These are phyloP conservation scores for Naja naja DNA, from an alignment of 2,113 vertebrate genomes.

Conservation along the genomic window DNA sequence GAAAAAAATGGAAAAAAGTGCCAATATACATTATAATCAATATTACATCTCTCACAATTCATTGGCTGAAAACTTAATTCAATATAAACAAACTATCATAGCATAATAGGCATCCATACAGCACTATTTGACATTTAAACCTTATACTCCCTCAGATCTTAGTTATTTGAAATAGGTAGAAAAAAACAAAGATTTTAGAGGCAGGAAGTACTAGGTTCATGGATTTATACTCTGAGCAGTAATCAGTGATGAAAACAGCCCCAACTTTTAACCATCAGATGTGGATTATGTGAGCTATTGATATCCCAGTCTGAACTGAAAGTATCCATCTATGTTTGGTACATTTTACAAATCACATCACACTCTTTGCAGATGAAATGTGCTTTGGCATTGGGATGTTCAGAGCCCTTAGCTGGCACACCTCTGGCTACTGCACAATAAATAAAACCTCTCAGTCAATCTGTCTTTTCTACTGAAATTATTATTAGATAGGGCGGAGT, in stretches of 20 bases:
- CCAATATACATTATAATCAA: not conserved
- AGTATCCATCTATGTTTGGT: not conserved
- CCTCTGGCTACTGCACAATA: fast-evolving
- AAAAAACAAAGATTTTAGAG: not conserved
- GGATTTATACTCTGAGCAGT: fast-evolving
- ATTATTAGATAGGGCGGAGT: conserved; percentile 26
- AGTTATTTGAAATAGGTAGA: not conserved
- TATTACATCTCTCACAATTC: not conserved
- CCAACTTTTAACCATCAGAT: not conserved
- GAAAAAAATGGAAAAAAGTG: not conserved
- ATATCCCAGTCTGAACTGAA: not conserved
- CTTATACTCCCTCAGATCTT: not conserved
- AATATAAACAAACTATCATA: not conserved
- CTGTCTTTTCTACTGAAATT: not conserved
- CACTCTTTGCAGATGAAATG: not conserved
- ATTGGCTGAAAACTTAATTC: not conserved
- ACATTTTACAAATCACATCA: not conserved
- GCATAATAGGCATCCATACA: not conserved
- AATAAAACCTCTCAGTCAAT: conserved; percentile 12
- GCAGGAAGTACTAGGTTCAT: not conserved
- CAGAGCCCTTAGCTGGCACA: not conserved
- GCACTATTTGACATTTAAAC: not conserved
- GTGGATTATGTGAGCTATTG: not conserved
- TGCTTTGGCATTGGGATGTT: not conserved
- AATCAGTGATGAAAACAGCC: not conserved